phyloP scores from a whole-genome alignment of 2,797 vertebrate species.

The Molothrus aeneus region DNA sequence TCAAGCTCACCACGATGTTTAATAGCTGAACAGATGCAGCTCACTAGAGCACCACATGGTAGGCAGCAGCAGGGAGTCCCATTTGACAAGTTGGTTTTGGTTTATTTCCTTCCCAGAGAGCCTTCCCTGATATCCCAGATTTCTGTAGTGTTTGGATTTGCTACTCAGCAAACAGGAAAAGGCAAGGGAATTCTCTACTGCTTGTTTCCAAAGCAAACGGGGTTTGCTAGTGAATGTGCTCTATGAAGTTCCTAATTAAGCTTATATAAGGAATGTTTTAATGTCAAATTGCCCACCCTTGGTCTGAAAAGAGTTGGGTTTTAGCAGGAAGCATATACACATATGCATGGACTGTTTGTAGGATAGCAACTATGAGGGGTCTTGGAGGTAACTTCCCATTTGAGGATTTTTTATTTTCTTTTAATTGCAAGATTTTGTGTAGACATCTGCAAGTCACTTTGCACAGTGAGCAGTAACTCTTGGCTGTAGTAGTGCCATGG shows the following conservation, averaged over 20 bases:
- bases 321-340: neutral
- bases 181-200: neutral
- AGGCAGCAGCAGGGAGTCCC: constrained; percentile 62
- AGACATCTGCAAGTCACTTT: constrained; percentile 37
- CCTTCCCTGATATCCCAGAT: constrained; percentile 30
- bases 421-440: constrained; percentile 64
- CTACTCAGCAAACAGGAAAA: constrained; percentile 49
- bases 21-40: constrained; percentile 69
- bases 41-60: constrained; percentile 60
- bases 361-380: neutral
- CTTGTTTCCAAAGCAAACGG: constrained; percentile 19
- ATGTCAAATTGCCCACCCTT: neutral
- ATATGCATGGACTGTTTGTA: neutral
- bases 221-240: neutral
- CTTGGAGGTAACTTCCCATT: neutral
- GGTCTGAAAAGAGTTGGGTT: neutral
- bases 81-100: constrained; percentile 66
- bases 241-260: constrained; percentile 9
- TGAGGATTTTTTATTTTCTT: neutral
- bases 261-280: neutral
- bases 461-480: constrained; percentile 66
- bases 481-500: constrained; percentile 54
- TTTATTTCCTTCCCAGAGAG: constrained; percentile 64
- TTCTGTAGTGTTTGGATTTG: constrained; percentile 61
- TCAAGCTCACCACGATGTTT: constrained; percentile 39